These are phyloP conservation scores for Leptopilina myrica DNA, from an alignment of 2,888 invertebrate genomes.

Conservation along the genomic window DNA sequence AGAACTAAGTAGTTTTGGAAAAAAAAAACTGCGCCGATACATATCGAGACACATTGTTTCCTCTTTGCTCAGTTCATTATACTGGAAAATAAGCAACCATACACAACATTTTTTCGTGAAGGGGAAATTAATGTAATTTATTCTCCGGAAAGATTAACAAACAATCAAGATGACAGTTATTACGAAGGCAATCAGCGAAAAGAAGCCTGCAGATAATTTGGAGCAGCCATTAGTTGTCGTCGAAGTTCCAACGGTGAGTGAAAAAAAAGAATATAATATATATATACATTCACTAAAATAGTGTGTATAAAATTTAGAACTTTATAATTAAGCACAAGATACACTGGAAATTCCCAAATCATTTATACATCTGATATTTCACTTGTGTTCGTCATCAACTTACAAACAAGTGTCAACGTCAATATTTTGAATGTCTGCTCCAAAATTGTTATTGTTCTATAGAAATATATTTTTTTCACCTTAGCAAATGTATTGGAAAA, in stretches of 20 bases:
- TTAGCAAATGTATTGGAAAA: no score
- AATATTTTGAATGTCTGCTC: constrained; percentile 7
- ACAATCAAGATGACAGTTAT: constrained; percentile 85
- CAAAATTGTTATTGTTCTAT: constrained; percentile 8
- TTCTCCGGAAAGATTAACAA: constrained; percentile 18
- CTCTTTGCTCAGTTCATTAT: background rate
- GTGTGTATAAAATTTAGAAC: no score
- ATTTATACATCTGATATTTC: background rate
- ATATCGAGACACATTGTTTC: background rate
- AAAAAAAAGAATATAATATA: background rate
- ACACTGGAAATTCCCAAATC: background rate
- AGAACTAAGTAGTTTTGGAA: background rate
- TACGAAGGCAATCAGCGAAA: constrained; percentile 85
- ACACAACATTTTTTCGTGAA: background rate
- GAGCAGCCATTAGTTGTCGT: constrained; percentile 82
- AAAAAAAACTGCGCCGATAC: background rate
- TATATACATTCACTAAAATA: no score
- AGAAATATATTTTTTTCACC: no score
- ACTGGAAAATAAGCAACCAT: background rate
- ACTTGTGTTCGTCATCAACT: background rate
- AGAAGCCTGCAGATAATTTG: constrained; percentile 82
- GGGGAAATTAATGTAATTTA: constrained; percentile 48
- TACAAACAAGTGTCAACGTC: constrained; percentile 5
- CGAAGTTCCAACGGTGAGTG: constrained; percentile 75
- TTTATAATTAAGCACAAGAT: background rate